These are phyloP conservation scores for Cheilosia vernalis DNA, from an alignment of 2,888 invertebrate genomes.

Conservation along the genomic window DNA sequence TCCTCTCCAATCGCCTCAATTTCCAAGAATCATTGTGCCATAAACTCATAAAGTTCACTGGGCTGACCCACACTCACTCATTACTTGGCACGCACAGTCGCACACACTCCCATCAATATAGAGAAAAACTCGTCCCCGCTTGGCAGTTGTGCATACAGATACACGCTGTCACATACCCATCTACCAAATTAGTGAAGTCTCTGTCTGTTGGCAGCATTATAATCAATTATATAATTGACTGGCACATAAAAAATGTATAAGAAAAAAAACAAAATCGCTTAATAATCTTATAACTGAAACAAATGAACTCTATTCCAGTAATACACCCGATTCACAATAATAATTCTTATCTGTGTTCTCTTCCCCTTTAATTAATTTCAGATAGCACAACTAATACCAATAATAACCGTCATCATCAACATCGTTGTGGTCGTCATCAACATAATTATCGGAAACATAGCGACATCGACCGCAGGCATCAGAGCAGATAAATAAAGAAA, in stretches of 20 bases:
- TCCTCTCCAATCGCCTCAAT: too few relatives aligned
- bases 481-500: constrained; percentile 59
- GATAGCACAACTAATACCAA: constrained; percentile 72
- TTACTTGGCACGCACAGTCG: too few relatives aligned
- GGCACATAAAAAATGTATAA: constrained; percentile 24
- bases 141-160: too few relatives aligned
- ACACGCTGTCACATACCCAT: neutral
- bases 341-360: constrained; percentile 68
- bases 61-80: too few relatives aligned
- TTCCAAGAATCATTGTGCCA: too few relatives aligned
- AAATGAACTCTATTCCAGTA: constrained; percentile 61
- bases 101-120: too few relatives aligned
- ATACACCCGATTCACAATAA: constrained; percentile 73
- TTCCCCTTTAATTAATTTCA: constrained; percentile 71
- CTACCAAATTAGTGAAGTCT: constrained; percentile 32
- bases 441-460: constrained; percentile 73
- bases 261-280: constrained; percentile 49
- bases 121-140: neutral
- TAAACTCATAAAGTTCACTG: too few relatives aligned
- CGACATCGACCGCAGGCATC: constrained; percentile 70
- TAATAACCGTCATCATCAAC: constrained; percentile 71
- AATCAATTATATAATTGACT: constrained; percentile 49
- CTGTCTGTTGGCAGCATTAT: constrained; percentile 23
- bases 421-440: constrained; percentile 70
- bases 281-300: constrained; percentile 65